Base-by-base conservation (phyloP, 1,140 invertebrate genomes). In the Bombus soroeensis region DNA sequence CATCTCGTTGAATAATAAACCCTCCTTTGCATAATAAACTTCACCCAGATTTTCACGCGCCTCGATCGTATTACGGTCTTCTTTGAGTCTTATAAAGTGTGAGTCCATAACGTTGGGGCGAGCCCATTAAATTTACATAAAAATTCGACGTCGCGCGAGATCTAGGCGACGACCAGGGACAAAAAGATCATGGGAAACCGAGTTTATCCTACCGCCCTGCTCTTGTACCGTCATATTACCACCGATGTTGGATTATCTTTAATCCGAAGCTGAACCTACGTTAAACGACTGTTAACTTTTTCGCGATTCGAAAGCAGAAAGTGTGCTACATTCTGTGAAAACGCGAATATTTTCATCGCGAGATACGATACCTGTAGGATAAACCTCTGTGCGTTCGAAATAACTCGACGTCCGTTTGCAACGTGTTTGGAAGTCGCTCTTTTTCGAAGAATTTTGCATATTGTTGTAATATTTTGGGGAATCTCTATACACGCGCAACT, bases 81-180 rank as follows among this genome's bases (percentile, higher is more conserved):
- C 68, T 85, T 81, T 81, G 83, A 81, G 57, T 53, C 47, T 78
- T 85, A 81, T 81, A 85, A 85, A 73, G 76, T 80, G 83, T 15
- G 76, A 73, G 70, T 81, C 57, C 79, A 59, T 85, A 81, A 86
- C 47, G 70, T 37, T n/a, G 34, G 22, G 39, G 25, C 43, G 43
- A 43, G 72, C 47, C 70, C 84, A 66, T 86, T 86, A 75, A 86
- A 86, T 86, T 82, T 86, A 41, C 84, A 86, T 86, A 86, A 86
- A 86, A 86, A 75, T 86, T 80, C 43, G n/a, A 32, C 47, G 71
- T 41, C 37, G 62, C 25, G 53, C 25, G 34, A 18, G 41, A 39
- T 59, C 47, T n/a, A 34, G 47, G 47, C 74, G 43, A 66, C 72
- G 73, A 13, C 25, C 41, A n/a, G 15, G 82, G 66, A 83, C 72